Evolutionary conservation across 2,888 invertebrate genomes (phyloP).

Genomic region (Trichogramma dendrolimi): DNA sequence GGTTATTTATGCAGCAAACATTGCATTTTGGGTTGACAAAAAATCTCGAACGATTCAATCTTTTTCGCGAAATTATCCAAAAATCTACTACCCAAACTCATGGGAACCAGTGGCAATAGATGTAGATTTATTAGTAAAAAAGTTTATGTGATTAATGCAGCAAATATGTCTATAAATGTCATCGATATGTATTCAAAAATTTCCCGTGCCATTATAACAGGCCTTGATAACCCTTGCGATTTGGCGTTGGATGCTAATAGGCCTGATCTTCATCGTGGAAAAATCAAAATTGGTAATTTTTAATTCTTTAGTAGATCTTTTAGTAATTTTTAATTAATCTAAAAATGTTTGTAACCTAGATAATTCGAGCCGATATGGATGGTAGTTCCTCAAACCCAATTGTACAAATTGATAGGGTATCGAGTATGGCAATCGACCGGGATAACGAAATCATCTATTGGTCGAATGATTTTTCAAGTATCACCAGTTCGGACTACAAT

Average conservation of each 20-base stretch:
- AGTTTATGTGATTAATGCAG: constrained; percentile 11
- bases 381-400: constrained; percentile 1
- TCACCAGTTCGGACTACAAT: constrained; percentile 17
- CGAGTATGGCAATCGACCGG: constrained; percentile 10
- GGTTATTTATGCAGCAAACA: too few relatives aligned
- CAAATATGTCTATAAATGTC: constrained; percentile 7
- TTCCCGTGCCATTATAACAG: neutral
- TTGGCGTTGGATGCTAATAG: constrained; percentile 10
- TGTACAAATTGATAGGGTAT: neutral
- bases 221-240: constrained; percentile 9
- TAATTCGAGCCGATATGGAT: constrained; percentile 16
- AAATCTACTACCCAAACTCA: neutral
- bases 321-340: neutral
- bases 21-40: constrained; percentile 6
- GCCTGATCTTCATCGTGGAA: constrained; percentile 14
- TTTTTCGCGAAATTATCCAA: neutral
- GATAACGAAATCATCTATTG: constrained; percentile 14
- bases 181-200: constrained; percentile 1
- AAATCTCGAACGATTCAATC: neutral
- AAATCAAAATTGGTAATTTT: constrained; percentile 3
- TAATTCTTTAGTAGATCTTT: neutral
- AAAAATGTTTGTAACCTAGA: neutral
- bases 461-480: constrained; percentile 7
- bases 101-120: constrained; percentile 12
- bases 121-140: constrained; percentile 16